Conservation (phyloP, 2,888 invertebrate genomes). For the Drosophila kambysellisi region DNA sequence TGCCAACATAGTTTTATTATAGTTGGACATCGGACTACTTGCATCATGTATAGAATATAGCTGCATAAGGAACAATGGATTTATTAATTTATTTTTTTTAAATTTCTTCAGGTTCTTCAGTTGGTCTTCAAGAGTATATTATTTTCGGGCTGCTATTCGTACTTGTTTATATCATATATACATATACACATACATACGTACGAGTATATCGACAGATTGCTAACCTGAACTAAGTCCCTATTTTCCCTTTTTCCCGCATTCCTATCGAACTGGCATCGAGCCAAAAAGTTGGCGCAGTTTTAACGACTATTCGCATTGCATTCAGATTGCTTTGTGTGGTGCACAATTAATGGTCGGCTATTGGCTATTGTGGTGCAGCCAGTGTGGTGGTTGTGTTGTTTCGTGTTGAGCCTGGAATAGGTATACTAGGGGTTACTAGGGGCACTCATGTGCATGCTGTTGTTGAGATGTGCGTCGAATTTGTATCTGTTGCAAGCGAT, state of each 20-base stretch:
- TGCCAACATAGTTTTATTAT: not conserved
- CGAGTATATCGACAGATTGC: constrained; percentile 40
- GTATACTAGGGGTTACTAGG: not conserved
- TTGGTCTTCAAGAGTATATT: not conserved
- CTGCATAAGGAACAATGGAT: not conserved
- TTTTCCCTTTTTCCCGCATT: not conserved
- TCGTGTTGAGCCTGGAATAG: not conserved
- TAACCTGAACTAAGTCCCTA: constrained; percentile 4
- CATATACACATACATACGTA: too few relatives aligned
- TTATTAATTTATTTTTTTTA: not conserved
- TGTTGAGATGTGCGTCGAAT: constrained; percentile 30
- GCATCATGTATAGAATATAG: not conserved
- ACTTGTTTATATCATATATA: not conserved
- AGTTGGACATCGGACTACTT: not conserved
- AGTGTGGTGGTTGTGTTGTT: not conserved
- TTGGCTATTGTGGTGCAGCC: constrained; percentile 19
- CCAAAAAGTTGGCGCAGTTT: constrained; percentile 33
- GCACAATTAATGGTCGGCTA: constrained; percentile 67
- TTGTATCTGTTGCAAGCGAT: constrained; percentile 19
- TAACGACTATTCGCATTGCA: constrained; percentile 46
- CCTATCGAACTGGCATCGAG: constrained; percentile 31
- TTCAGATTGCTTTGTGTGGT: constrained; percentile 75
- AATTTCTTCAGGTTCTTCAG: not conserved
- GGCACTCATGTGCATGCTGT: not conserved
- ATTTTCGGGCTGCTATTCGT: not conserved